Evolutionary conservation across 2,113 vertebrate genomes (phyloP).

Genomic region (Aspidoscelis tigris): DNA sequence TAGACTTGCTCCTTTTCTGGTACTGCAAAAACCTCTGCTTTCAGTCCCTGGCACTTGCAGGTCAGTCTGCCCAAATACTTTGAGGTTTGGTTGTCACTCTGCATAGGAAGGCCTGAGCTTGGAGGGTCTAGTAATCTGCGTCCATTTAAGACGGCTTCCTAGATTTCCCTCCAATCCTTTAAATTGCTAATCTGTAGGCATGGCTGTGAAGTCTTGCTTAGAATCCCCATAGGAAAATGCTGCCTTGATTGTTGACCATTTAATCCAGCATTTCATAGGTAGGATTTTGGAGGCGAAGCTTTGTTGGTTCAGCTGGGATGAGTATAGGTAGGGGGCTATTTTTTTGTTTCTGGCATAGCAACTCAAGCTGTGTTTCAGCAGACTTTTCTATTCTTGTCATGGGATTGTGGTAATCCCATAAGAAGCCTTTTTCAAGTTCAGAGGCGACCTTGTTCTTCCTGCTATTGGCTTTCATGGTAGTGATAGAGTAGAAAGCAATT

Average conservation of each 20-base stretch:
- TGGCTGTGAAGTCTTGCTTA: not conserved
- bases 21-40: no score
- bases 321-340: not conserved
- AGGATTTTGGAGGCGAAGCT: no score
- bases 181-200: not conserved
- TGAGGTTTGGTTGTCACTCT: no score
- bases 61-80: no score
- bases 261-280: no score
- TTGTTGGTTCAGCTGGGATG: not conserved
- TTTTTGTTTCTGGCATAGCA: not conserved
- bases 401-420: slow-evolving; percentile 36
- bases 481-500: not conserved
- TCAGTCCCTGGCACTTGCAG: no score
- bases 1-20: not conserved
- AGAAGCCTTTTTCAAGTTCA: slow-evolving; percentile 3
- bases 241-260: not conserved
- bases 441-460: slow-evolving; percentile 7
- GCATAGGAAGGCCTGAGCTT: no score
- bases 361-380: not conserved
- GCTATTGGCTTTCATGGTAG: not conserved
- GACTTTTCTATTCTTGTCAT: slow-evolving; percentile 24
- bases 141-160: no score
- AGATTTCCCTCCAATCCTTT: not conserved
- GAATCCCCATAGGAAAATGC: not conserved
- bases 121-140: no score